These are phyloP conservation scores for Parnassius orleans DNA, from an alignment of 2,888 invertebrate species.

Conservation along the genomic window DNA sequence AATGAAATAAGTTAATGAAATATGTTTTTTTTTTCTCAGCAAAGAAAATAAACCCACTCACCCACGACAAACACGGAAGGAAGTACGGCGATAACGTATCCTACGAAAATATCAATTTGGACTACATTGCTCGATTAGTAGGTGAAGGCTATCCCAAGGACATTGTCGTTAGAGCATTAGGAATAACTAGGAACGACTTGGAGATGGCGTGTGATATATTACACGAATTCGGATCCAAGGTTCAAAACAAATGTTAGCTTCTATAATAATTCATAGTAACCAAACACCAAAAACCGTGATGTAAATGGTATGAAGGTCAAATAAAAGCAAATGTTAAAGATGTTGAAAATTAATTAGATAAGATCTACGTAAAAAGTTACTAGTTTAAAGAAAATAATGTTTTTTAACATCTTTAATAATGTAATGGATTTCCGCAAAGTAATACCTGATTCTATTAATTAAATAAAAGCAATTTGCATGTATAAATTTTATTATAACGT, in stretches of 20 bases:
- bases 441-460: background rate
- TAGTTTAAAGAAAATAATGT: too few species aligned
- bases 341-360: too few species aligned
- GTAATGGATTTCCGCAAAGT: too few species aligned
- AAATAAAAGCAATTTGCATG: background rate
- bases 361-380: too few species aligned
- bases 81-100: constrained; percentile 80
- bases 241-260: constrained; percentile 64
- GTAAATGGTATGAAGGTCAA: too few species aligned
- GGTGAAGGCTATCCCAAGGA: constrained; percentile 95
- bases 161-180: constrained; percentile 93
- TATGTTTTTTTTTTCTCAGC: constrained; percentile 48
- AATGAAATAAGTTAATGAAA: too few species aligned
- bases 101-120: constrained; percentile 95
- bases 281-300: background rate
- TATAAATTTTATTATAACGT: background rate
- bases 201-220: constrained; percentile 98
- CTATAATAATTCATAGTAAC: background rate
- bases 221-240: constrained; percentile 89
- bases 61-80: constrained; percentile 74
- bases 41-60: constrained; percentile 74
- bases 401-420: too few species aligned
- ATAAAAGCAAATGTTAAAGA: too few species aligned
- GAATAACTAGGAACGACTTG: constrained; percentile 95
- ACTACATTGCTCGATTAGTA: constrained; percentile 93